Base-by-base conservation (phyloP, 2,888 invertebrate species). In the Phymatocera aterrima region DNA sequence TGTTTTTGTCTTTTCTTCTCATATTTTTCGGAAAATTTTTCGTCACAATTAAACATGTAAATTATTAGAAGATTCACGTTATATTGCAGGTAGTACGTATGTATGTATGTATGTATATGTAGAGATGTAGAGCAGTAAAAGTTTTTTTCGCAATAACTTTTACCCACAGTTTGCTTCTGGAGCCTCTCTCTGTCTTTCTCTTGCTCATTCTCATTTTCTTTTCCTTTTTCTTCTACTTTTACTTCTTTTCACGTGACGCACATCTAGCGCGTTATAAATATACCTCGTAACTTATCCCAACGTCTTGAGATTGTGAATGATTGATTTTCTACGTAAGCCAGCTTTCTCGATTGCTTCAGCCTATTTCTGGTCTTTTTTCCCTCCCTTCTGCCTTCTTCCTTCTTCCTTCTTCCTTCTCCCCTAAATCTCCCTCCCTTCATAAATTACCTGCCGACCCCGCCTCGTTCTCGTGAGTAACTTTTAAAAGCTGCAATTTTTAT, bases 301-400 rank as follows among this genome's bases (percentile, higher is more conserved):
- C 10, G 34, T 18, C 51, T 72, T 31, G 34, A 72, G 72, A 48
- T 72, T 72, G 48, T 72, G 51, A 72, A 51, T 72, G 72, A 72
- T 72, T 72, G 72, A 72, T 48, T 72, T 70, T 70, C 48, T 70
- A 48, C 70, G 18, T 72, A 72, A 51, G 31, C 51, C 48, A 72
- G 72, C 51, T 51, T 72, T 34, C 28, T n/a, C 51, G 72, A 51
- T 72, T 51, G 72, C 70, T 48, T 51, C 46, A 43, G 46, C 43
- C 24, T n/a, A 24, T 18, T 18, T 72, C 15, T 21, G 6, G 28
- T 60, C 24, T 12, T 12, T 64, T 18, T 5, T 34, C 3, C 43
- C 3, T 21, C 15, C 8, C 12, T 65, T 12, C 24, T 3, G 8
- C 5, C 24, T 57, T 57, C 24, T 24, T 21, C 12, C 21, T 57